These are phyloP conservation scores for Centropristis striata DNA, from an alignment of 2,113 vertebrate genomes.

Conservation along the genomic window DNA sequence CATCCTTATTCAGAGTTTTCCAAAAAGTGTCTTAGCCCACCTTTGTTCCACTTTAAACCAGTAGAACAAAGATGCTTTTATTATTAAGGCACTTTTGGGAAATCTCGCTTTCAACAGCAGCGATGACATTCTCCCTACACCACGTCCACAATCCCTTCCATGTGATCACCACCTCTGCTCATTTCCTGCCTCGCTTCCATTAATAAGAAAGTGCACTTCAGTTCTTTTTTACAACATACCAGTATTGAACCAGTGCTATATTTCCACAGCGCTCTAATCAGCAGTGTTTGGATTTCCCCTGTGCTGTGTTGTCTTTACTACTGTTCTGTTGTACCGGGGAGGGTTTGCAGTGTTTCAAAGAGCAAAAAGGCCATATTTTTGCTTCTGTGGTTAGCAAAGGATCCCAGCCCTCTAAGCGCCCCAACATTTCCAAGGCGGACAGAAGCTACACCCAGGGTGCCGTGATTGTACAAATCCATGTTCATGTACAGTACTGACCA, in stretches of 20 bases:
- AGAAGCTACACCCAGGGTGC: conserved; percentile 84
- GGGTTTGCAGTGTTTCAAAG: conserved; percentile 51
- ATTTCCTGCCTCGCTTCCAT: conserved; percentile 78
- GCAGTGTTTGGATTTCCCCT: conserved; percentile 77
- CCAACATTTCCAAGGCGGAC: conserved; percentile 67
- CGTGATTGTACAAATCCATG: conserved; percentile 92
- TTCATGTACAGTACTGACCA: conserved; percentile 93
- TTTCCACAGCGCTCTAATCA: conserved; percentile 78
- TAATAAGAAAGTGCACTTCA: conserved; percentile 81
- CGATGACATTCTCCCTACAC: conserved; percentile 38
- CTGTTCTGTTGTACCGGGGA: conserved; percentile 50
- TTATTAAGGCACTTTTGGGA: conserved; percentile 60
- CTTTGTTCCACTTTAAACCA: conserved; percentile 43
- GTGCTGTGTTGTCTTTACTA: conserved; percentile 74
- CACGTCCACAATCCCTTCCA: conserved; percentile 35
- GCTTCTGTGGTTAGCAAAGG: conserved; percentile 85
- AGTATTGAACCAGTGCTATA: conserved; percentile 60
- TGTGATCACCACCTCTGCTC: conserved; percentile 67
- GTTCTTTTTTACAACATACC: conserved; percentile 67
- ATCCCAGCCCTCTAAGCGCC: conserved; percentile 74
- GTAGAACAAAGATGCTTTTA: conserved; percentile 67
- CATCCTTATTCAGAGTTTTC: conserved; percentile 30
- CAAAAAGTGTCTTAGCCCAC: conserved; percentile 46
- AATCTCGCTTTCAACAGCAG: conserved; percentile 55
- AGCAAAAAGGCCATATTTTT: conserved; percentile 71